Percentiles rank a stretch among this genome's conserved stretches.
These are phyloP conservation scores for Zophobas atratus DNA, from an alignment of 1,140 invertebrate species.

Conservation along the genomic window DNA sequence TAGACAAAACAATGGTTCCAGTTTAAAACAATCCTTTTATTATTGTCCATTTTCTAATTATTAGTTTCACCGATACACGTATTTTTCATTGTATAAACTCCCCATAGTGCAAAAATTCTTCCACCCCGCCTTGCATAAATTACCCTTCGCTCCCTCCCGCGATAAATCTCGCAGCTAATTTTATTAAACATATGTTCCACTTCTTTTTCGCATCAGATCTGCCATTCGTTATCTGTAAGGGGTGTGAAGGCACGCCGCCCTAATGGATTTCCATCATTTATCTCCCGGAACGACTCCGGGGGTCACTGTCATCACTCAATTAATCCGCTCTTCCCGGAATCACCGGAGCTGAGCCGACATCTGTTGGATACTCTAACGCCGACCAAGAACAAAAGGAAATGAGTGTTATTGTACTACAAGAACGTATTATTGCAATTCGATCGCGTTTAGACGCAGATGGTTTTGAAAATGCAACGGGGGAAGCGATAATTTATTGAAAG, in stretches of 20 bases:
- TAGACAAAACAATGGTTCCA: too few species aligned
- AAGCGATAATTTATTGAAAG: constrained; percentile 55
- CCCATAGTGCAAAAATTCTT: too few species aligned
- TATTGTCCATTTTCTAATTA: too few species aligned
- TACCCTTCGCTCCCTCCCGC: neutral
- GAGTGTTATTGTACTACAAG: constrained; percentile 48
- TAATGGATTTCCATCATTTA: constrained; percentile 63
- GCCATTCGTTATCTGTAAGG: constrained; percentile 54
- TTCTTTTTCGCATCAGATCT: constrained; percentile 49
- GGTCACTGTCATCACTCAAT: constrained; percentile 45
- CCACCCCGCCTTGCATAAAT: neutral
- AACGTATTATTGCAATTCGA: constrained; percentile 34
- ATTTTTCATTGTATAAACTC: too few species aligned
- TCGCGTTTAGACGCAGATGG: constrained; percentile 52
- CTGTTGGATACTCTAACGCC: neutral
- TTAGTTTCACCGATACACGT: too few species aligned
- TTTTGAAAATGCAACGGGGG: constrained; percentile 41
- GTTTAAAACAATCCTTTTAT: too few species aligned
- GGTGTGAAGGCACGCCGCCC: constrained; percentile 50
- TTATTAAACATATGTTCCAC: constrained; percentile 61
- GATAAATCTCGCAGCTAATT: constrained; percentile 42
- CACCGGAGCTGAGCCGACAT: constrained; percentile 7
- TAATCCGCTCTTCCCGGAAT: constrained; percentile 4
- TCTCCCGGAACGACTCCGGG: constrained; percentile 57
- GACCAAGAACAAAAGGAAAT: constrained; percentile 37